These are phyloP conservation scores for Trachelus tabidus DNA, from an alignment of 2,888 invertebrate genomes.

Conservation along the genomic window DNA sequence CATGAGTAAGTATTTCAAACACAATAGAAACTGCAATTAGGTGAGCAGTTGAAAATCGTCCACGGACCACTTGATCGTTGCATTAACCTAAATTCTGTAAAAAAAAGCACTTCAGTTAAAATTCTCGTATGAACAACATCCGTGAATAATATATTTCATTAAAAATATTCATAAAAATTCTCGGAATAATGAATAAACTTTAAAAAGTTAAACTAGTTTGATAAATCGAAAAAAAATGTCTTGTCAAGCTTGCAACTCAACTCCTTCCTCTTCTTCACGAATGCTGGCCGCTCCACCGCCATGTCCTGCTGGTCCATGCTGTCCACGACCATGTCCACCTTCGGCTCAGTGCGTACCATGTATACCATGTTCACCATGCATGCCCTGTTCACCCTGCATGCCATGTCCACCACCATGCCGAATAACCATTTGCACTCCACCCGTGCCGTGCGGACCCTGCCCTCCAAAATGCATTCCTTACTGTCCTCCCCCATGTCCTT, in stretches of 20 bases:
- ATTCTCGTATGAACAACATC: no score
- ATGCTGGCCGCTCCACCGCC: background rate
- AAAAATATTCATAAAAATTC: no score
- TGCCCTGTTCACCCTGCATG: constrained; percentile 35
- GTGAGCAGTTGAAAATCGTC: no score
- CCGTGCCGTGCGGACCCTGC: constrained; percentile 48
- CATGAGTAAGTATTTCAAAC: no score
- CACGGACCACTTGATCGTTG: no score
- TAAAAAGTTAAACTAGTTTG: no score
- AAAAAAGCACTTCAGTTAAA: no score
- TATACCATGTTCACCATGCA: constrained; percentile 38
- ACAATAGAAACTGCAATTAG: no score
- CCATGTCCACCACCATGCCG: constrained; percentile 44
- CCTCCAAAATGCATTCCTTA: constrained; percentile 49
- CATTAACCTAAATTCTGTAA: no score
- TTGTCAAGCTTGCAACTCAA: background rate
- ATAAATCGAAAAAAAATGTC: constrained; percentile 8
- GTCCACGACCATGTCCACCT: background rate
- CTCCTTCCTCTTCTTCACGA: background rate
- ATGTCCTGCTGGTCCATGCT: constrained; percentile 6
- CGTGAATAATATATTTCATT: no score
- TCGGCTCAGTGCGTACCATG: constrained; percentile 14
- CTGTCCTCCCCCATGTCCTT: constrained; percentile 32
- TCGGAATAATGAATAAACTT: no score
- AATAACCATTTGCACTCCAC: constrained; percentile 48